Base-by-base conservation (phyloP, 2,113 vertebrate species). In the Megaceryle maxima region DNA sequence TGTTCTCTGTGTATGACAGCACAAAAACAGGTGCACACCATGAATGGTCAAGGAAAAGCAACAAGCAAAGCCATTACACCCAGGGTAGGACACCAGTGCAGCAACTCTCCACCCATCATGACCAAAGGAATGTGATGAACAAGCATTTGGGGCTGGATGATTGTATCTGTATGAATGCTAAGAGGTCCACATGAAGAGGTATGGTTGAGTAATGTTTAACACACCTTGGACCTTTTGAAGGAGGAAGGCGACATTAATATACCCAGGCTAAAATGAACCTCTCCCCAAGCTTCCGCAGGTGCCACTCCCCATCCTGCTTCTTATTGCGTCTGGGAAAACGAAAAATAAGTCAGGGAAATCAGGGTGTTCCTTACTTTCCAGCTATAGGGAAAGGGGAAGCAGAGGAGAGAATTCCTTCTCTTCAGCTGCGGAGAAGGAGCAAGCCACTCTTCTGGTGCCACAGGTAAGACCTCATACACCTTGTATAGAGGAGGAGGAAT, bases 1-100 rank as follows among this genome's bases (percentile, higher is more conserved):
- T 11, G 7, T 50, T 91, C 43, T 25, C 33, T 37, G 16, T 0
- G 0, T 13, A 25, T 5, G 19, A 22, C 39, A 16, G 25, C 19
- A 66, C 31, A 90, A 80, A 90, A 28, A 2, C 43, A 69, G 16
- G 14, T 31, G 21, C 29, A 46, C 21, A 26, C 28, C 51, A 39
- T 1, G 7, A 74, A 33, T 2, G 3, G 6, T 11, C 50, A 59
- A 37, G 35, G 18, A 83, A 77, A 81, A 84, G 69, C 29, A 81
- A 57, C 28, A 63, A 66, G 46, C 31, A 53, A 57, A 87, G 60
- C 28, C 67, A 26, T 26, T 50, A 33, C 43, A 63, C 18, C 21
- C 19, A 44, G 9, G 6, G 21, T 37, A 51, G 51, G 50, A 81
- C 44, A 66, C 17, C 7, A 15, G 4, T 2, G 25, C 3, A 9